These are phyloP conservation scores for Phyllostomus discolor DNA, from an alignment of 2,113 vertebrate species.

Conservation along the genomic window DNA sequence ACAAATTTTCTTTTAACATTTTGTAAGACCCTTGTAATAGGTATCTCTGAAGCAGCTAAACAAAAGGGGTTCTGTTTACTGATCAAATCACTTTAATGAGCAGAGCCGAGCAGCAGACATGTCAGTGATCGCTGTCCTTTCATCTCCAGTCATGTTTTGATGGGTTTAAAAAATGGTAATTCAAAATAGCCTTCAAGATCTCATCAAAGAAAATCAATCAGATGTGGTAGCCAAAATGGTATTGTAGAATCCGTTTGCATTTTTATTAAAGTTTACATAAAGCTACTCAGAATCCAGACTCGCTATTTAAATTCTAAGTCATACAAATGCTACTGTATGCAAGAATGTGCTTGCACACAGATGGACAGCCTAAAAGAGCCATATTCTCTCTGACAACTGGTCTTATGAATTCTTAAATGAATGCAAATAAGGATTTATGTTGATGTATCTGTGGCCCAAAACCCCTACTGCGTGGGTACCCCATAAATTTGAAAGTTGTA, in stretches of 20 bases:
- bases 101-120: not conserved
- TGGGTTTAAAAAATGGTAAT: not conserved
- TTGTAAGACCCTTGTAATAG: conserved; percentile 21
- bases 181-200: conserved; percentile 30
- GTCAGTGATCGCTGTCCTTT: conserved; percentile 7
- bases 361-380: conserved; percentile 74
- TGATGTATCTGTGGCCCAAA: conserved; percentile 50
- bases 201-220: conserved; percentile 51
- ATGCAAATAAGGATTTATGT: conserved; percentile 76
- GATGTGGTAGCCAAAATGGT: conserved; percentile 30
- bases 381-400: conserved; percentile 76
- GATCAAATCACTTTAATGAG: conserved; percentile 15
- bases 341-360: not conserved
- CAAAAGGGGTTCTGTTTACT: not conserved
- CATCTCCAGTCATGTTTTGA: not conserved
- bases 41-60: conserved; percentile 3
- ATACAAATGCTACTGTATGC: conserved; percentile 28
- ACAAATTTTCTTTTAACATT: conserved; percentile 4
- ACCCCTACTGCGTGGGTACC: conserved; percentile 17
- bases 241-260: not conserved
- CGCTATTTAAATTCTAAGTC: conserved; percentile 47
- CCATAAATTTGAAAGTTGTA: conserved; percentile 41
- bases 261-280: conserved; percentile 59
- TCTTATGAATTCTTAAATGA: conserved; percentile 73
- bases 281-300: conserved; percentile 56